Conservation (phyloP, 2,113 vertebrate genomes). For the Hiodon alosoides region DNA sequence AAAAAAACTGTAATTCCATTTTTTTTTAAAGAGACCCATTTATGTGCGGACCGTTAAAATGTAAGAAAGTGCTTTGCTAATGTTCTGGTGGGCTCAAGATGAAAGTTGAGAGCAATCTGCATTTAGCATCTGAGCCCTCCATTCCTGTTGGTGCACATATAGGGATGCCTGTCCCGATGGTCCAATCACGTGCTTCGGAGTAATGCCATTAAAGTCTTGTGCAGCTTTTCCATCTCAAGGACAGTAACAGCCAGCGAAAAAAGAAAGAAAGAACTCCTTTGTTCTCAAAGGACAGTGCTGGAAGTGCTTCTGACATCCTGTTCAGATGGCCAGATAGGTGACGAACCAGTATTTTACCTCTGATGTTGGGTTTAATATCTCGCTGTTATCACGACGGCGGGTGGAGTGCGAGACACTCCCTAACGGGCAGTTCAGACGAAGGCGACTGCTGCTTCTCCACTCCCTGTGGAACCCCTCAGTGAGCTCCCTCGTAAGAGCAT, state of each 20-base stretch:
- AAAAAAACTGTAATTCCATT: too few relatives aligned
- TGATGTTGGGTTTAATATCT: conserved; percentile 39
- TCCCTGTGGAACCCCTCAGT: conserved; percentile 20
- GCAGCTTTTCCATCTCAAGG: conserved; percentile 45
- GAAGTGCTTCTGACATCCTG: conserved; percentile 50
- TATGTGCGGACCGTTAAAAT: background rate
- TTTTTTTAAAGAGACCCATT: background rate
- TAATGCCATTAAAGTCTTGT: conserved; percentile 34
- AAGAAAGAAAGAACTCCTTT: conserved; percentile 32
- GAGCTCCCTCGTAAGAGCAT: background rate
- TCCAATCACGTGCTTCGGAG: conserved; percentile 40
- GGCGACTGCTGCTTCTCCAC: conserved; percentile 18
- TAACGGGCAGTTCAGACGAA: background rate
- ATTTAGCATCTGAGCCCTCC: too few relatives aligned
- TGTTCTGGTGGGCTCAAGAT: too few relatives aligned
- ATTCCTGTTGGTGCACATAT: conserved; percentile 43
- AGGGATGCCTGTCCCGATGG: conserved; percentile 46
- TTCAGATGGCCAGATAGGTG: conserved; percentile 60
- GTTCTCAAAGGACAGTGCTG: conserved; percentile 45
- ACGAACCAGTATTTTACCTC: conserved; percentile 47
- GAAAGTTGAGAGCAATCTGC: too few relatives aligned
- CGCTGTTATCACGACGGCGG: conserved; percentile 17
- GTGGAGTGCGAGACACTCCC: too few relatives aligned
- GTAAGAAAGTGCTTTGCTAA: background rate
- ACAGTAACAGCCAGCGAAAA: conserved; percentile 36